Base-by-base conservation (phyloP, 30 jellyfish, hydroid and myxozoan species). In the Turritopsis dohrnii region DNA sequence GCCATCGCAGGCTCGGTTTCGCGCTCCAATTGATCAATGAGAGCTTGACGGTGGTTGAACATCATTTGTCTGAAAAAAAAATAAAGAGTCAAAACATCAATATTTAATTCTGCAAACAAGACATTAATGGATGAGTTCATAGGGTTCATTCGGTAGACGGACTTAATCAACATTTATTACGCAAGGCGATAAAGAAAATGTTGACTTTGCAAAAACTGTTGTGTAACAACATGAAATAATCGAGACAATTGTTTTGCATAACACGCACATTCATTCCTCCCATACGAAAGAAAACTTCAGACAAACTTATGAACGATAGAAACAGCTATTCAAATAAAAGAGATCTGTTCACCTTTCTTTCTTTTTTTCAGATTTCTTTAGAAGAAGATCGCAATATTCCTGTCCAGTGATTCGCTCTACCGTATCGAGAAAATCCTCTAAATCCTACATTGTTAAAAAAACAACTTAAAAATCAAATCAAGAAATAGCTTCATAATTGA, bases 1-100 rank as follows among this genome's bases (percentile, higher is more conserved):
- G 93, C 97, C 97, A 90, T 90, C 0, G 97, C 97, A 20, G 97
- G 97, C 29, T 90, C 97, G 16, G 91, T 79, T 53, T 90, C 97
- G 30, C 88, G 87, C 26, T 90, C 89, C 1, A 90, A 79, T 73
- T 90, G 96, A 24, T 86, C 97, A 16, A 53, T 29, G 52, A 90
- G 80, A 1, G 96, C 91, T 72, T 86, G 96, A 25, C 97, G 97
- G 73, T 90, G 97, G 74, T 90, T 90, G 88, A 90, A 90, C 21
- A 79, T 71, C 73, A 90, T 76, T 86, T 90, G 97, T 66, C 97
- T 90, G 76, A 29, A 86, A 86, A 24, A 13, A 0, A 65, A 25
- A 22, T 1, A n/a, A 25, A 9, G 17, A 28, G 28, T n/a, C n/a
- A n/a, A n/a, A n/a, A n/a, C 30, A 21, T 29, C 29, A 21, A 41